Conservation (phyloP, 2,113 vertebrate species). For the Axis porcinus region DNA sequence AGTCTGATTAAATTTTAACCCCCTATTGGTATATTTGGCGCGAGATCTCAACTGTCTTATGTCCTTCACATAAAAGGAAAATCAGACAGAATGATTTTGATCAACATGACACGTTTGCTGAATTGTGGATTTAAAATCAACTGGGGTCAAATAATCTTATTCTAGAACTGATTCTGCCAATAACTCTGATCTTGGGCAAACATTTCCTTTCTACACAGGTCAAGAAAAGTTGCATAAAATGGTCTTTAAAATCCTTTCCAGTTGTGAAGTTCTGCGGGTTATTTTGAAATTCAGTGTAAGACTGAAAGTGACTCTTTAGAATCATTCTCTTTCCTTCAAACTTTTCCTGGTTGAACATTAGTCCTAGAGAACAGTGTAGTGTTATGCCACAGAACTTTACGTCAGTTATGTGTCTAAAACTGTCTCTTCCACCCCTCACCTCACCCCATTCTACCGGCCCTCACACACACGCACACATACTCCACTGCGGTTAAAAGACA, state of each 20-base stretch:
- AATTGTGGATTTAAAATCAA: neutral
- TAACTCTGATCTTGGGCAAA: neutral
- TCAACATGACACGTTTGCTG: neutral
- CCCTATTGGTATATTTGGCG: neutral
- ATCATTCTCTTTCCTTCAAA: neutral
- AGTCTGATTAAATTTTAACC: neutral
- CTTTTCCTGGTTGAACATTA: neutral
- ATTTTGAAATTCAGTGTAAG: neutral
- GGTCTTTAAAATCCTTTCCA: neutral
- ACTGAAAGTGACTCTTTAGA: neutral
- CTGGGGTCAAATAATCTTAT: neutral
- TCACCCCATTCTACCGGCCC: too few species aligned
- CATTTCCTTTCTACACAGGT: neutral
- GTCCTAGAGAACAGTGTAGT: neutral
- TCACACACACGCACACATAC: neutral
- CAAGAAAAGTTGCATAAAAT: neutral
- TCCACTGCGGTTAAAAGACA: neutral
- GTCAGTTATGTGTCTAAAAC: neutral
- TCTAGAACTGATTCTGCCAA: neutral
- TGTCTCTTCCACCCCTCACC: neutral
- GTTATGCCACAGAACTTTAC: neutral
- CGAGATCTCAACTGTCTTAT: neutral
- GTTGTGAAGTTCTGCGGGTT: neutral
- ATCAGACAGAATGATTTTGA: neutral
- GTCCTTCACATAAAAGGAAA: conserved; percentile 4